Conservation (phyloP, 2,888 invertebrate genomes). For the Agonopterix alstromeriana region DNA sequence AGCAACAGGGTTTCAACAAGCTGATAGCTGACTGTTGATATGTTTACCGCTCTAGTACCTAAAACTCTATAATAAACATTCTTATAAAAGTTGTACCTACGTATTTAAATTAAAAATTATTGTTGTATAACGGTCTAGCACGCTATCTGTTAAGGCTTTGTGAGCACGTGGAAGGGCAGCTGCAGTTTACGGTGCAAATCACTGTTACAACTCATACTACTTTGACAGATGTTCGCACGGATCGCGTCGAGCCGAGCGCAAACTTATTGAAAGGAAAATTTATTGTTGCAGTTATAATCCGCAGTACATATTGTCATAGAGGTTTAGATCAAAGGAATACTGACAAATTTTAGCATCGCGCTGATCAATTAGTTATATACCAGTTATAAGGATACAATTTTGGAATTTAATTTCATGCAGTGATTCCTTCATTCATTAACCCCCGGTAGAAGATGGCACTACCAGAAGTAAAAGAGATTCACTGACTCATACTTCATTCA, state of each 20-base stretch:
- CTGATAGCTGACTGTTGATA: constrained; percentile 38
- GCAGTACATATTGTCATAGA: too few relatives aligned
- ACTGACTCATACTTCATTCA: too few relatives aligned
- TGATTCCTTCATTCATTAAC: too few relatives aligned
- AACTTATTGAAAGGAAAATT: background rate
- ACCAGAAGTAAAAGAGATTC: too few relatives aligned
- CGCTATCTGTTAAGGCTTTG: background rate
- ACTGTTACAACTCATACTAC: constrained; percentile 1
- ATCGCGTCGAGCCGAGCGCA: background rate
- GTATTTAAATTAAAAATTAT: background rate
- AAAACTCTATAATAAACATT: background rate
- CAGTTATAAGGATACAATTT: too few relatives aligned
- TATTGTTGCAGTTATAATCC: too few relatives aligned
- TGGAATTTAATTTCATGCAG: too few relatives aligned
- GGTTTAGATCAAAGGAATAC: too few relatives aligned
- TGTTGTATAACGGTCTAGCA: background rate
- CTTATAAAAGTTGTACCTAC: background rate
- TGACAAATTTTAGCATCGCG: too few relatives aligned
- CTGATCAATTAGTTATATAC: too few relatives aligned
- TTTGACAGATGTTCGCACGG: constrained; percentile 10
- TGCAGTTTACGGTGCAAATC: constrained; percentile 31
- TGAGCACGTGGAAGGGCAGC: constrained; percentile 34
- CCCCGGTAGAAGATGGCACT: too few relatives aligned
- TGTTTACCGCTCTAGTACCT: background rate
- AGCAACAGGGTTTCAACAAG: constrained; percentile 31